phyloP scores from a whole-genome alignment of 2,888 invertebrate species.

The Chloroclysta siterata region DNA sequence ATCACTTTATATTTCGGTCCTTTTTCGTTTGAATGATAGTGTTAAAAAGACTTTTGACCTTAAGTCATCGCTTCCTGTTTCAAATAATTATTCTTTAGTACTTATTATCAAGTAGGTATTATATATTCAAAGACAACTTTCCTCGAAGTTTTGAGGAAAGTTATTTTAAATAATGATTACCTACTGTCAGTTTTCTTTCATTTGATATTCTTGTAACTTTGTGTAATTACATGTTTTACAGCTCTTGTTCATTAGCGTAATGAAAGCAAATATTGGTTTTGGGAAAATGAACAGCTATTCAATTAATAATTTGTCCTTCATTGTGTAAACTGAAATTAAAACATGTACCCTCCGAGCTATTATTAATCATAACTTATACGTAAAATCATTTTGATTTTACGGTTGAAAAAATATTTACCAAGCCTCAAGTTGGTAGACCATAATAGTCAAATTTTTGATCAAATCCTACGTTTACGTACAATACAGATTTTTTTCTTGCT shows the following conservation, averaged over 20 bases:
- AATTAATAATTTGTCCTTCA: neutral
- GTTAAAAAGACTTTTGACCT: conserved; percentile 49
- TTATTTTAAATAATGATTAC: no score
- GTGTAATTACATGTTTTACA: neutral
- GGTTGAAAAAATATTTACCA: no score
- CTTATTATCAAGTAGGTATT: no score
- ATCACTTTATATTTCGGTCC: conserved; percentile 55
- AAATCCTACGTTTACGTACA: no score
- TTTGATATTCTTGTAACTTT: no score
- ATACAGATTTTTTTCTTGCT: no score
- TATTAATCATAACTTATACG: neutral
- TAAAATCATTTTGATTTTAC: neutral
- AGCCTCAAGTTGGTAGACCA: no score
- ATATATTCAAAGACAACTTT: no score
- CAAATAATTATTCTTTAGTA: neutral
- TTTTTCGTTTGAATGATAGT: conserved; percentile 43
- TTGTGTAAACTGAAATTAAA: neutral
- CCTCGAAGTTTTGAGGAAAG: no score
- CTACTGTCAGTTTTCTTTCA: no score
- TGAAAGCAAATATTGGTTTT: neutral
- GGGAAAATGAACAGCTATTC: neutral
- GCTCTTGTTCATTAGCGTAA: neutral
- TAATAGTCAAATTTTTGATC: no score
- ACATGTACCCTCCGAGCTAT: neutral
- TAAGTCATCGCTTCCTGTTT: conserved; percentile 46